These are phyloP conservation scores for Pterobdella sp. DNA, from an alignment of 2,888 invertebrate species.

Conservation along the genomic window DNA sequence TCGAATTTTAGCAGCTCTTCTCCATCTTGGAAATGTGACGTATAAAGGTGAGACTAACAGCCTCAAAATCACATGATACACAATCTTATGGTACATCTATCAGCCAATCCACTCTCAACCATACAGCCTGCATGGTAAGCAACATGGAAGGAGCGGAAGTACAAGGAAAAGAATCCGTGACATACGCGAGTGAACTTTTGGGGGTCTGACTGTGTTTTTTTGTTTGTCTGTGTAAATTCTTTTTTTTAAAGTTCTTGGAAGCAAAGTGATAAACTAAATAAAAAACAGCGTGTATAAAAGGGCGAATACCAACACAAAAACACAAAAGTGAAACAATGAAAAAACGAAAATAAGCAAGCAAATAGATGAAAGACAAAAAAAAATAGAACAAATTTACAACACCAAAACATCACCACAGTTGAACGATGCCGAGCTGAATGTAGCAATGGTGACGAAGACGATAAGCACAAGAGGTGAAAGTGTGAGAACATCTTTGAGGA, in stretches of 20 bases:
- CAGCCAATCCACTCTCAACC: too few species aligned
- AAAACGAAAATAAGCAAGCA: neutral
- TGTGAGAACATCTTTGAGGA: constrained; percentile 50
- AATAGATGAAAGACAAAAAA: neutral
- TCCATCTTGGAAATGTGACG: constrained; percentile 65
- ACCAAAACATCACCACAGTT: constrained; percentile 61
- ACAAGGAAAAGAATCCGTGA: constrained; percentile 78
- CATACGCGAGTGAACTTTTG: constrained; percentile 70
- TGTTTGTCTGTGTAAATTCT: too few species aligned
- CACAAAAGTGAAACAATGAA: neutral
- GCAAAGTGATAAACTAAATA: too few species aligned
- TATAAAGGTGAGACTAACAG: constrained; percentile 27
- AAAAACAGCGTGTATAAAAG: too few species aligned
- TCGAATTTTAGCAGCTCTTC: constrained; percentile 79
- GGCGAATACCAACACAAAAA: too few species aligned
- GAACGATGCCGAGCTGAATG: constrained; percentile 75
- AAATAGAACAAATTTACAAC: neutral
- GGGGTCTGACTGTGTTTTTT: constrained; percentile 48
- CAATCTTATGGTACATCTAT: too few species aligned
- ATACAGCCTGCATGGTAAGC: constrained; percentile 58
- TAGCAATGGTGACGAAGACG: constrained; percentile 86
- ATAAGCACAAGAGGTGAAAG: constrained; percentile 59
- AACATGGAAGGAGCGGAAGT: constrained; percentile 96
- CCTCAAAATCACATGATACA: too few species aligned
- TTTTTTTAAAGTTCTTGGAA: too few species aligned